Evolutionary conservation across 2,797 vertebrate genomes (phyloP).

Genomic region (Pseudochaenichthys georgianus): DNA sequence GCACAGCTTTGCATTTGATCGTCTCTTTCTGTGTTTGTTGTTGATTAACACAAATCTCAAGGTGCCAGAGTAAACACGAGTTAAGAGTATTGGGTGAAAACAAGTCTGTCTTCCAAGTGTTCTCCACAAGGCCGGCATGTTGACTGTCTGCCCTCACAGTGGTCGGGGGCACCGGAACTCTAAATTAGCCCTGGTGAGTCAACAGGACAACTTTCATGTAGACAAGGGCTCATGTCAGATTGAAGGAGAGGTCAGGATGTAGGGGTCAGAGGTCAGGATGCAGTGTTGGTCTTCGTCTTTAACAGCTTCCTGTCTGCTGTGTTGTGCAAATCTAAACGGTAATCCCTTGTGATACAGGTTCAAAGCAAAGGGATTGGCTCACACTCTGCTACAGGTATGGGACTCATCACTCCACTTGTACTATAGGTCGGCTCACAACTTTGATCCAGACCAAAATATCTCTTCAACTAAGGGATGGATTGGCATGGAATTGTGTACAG

Average conservation of each 20-base stretch:
- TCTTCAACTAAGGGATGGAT: background rate
- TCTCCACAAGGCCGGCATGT: slow-evolving; percentile 49
- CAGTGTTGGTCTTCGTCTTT: slow-evolving; percentile 76
- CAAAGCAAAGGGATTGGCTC: slow-evolving; percentile 62
- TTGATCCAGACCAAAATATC: slow-evolving; percentile 6
- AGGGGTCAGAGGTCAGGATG: slow-evolving; percentile 71
- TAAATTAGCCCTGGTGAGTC: slow-evolving; percentile 75
- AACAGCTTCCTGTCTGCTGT: slow-evolving; percentile 79
- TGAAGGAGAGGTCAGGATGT: slow-evolving; percentile 78
- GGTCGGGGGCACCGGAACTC: slow-evolving; percentile 71
- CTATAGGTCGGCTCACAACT: background rate
- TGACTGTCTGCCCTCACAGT: slow-evolving; percentile 69
- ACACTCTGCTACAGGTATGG: slow-evolving; percentile 46
- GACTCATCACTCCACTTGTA: slow-evolving; percentile 30
- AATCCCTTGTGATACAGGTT: slow-evolving; percentile 74
- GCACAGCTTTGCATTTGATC: background rate
- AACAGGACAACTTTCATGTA: slow-evolving; percentile 80
- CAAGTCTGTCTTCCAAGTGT: slow-evolving; percentile 47
- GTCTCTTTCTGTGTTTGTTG: background rate
- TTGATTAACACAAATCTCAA: background rate
- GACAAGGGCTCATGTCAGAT: slow-evolving; percentile 75
- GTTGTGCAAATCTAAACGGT: slow-evolving; percentile 67
- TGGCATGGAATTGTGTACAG: background rate
- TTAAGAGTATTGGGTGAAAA: slow-evolving; percentile 27
- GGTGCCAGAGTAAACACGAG: slow-evolving; percentile 12